Evolutionary conservation across 1,140 invertebrate genomes (phyloP).

Genomic region (Cotesia vestalis): DNA sequence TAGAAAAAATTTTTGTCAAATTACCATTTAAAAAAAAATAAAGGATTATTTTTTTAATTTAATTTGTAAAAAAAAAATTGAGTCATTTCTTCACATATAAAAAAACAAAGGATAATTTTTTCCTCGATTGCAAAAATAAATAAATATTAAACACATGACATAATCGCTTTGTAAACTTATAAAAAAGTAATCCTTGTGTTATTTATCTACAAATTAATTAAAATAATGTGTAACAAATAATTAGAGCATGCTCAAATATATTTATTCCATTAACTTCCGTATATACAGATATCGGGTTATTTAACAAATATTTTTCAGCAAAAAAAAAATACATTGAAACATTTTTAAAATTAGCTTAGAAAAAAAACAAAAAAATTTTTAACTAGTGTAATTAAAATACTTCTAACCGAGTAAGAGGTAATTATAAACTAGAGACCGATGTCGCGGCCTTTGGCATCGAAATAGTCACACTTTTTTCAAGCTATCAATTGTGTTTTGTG

Average conservation of each 20-base stretch:
- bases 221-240: background rate
- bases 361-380: background rate
- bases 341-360: background rate
- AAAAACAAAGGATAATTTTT: too few relatives aligned
- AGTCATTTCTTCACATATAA: too few relatives aligned
- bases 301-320: constrained; percentile 4
- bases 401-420: constrained; percentile 16
- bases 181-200: too few relatives aligned
- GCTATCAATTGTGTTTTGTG: constrained; percentile 18
- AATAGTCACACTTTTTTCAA: constrained; percentile 28
- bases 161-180: too few relatives aligned
- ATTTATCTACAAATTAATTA: background rate
- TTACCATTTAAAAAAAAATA: too few relatives aligned
- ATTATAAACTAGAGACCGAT: constrained; percentile 28
- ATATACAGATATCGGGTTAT: constrained; percentile 12
- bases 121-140: too few relatives aligned
- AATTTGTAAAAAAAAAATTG: too few relatives aligned
- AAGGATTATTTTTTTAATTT: too few relatives aligned
- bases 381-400: background rate
- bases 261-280: constrained; percentile 24
- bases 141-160: too few relatives aligned
- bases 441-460: constrained; percentile 32
- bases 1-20: too few relatives aligned
- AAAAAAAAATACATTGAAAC: constrained; percentile 7
- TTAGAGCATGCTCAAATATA: constrained; percentile 28